A percentile compares a stretch with the other conserved stretches of the same genome.
Evolutionary conservation across 1,140 invertebrate species (phyloP).

Genomic region (Campoletis sonorensis): DNA sequence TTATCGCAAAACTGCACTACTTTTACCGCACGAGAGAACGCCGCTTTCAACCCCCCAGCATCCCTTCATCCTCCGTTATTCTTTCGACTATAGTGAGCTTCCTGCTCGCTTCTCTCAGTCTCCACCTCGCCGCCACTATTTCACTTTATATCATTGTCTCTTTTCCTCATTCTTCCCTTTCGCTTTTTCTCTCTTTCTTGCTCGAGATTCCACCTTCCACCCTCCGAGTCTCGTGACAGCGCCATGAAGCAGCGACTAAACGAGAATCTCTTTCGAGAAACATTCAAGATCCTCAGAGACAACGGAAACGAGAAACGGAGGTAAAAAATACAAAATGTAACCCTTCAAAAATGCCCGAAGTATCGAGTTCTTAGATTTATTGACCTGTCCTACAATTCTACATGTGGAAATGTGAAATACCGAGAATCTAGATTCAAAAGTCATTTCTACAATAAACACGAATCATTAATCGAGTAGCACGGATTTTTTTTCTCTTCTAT

Average conservation of each 20-base stretch:
- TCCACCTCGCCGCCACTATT: background rate
- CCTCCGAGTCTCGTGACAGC: background rate
- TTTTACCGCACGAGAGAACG: slow-evolving; percentile 67
- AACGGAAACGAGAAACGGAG: background rate
- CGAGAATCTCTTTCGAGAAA: slow-evolving; percentile 32
- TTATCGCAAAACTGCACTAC: slow-evolving; percentile 74
- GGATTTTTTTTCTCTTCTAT: too few relatives aligned
- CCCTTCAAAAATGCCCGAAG: background rate
- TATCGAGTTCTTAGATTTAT: background rate
- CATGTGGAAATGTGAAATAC: background rate
- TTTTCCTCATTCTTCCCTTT: background rate
- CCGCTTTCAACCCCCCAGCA: slow-evolving; percentile 44
- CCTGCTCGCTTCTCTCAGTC: background rate
- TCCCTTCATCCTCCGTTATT: slow-evolving; percentile 25
- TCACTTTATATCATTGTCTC: background rate
- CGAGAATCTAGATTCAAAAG: background rate
- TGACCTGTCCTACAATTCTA: background rate
- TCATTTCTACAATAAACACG: background rate
- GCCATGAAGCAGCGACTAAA: slow-evolving; percentile 25
- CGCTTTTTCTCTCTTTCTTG: background rate
- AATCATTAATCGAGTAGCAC: too few relatives aligned
- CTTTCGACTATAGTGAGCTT: slow-evolving; percentile 11
- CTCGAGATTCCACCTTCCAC: background rate
- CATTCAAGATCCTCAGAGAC: slow-evolving; percentile 22
- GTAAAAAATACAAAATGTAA: slow-evolving; percentile 13